A percentile compares a stretch with the other conserved stretches of the same genome.
Conservation (phyloP, 1,140 invertebrate genomes). For the Caenorhabditis brenneri region DNA sequence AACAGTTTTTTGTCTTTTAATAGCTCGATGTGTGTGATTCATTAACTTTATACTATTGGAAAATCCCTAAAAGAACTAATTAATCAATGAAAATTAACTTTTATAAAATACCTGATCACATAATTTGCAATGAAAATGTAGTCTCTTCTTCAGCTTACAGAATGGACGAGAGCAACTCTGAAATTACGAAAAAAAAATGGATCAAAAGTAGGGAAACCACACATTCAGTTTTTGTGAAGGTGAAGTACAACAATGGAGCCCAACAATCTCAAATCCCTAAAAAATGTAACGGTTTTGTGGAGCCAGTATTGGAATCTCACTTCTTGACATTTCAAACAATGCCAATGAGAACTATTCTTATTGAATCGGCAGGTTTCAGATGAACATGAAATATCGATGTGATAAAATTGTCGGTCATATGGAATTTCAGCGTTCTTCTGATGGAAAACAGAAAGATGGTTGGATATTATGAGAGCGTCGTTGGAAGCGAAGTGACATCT, state of each 20-base stretch:
- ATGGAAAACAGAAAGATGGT: conserved; percentile 9
- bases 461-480: background rate
- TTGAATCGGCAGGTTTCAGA: conserved; percentile 1
- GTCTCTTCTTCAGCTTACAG: conserved; percentile 19
- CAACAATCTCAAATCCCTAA: conserved; percentile 20
- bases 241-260: background rate
- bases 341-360: conserved; percentile 11
- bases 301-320: background rate
- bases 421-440: background rate
- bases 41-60: background rate
- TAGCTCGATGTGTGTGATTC: background rate
- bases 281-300: background rate
- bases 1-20: background rate
- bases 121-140: conserved; percentile 23
- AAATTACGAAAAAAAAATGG: background rate
- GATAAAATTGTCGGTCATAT: background rate
- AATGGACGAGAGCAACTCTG: conserved; percentile 23
- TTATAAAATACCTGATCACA: background rate
- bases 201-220: background rate
- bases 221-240: background rate
- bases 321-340: conserved; percentile 8
- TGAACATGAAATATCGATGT: conserved; percentile 5
- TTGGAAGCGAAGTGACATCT: conserved; percentile 18
- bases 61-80: background rate
- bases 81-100: background rate